Conservation (phyloP, 2,113 vertebrate species). For the Ammodytes dubius region DNA sequence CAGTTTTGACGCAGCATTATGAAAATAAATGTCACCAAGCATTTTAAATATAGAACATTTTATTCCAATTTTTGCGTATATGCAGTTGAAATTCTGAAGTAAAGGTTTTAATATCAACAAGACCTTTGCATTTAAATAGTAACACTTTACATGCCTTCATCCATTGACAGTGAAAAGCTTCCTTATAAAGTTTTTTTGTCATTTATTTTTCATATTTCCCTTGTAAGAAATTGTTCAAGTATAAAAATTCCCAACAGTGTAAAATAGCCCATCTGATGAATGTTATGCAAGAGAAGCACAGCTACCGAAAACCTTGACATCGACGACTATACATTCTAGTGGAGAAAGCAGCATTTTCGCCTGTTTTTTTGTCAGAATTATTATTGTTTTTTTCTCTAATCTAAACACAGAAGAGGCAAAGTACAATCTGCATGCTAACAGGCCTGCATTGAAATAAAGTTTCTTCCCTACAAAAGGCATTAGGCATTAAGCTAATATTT, state of each 20-base stretch:
- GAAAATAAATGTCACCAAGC: conserved; percentile 50
- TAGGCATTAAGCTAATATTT: conserved; percentile 87
- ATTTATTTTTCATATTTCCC: conserved; percentile 93
- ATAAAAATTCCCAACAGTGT: conserved; percentile 99
- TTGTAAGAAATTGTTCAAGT: conserved; percentile 99
- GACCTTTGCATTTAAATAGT: conserved; percentile 92
- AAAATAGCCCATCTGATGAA: conserved; percentile 96
- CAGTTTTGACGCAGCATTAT: background rate
- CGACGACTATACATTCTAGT: conserved; percentile 87
- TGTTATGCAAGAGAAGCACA: conserved; percentile 95
- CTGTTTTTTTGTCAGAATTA: conserved; percentile 69
- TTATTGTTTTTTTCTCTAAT: conserved; percentile 68
- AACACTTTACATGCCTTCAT: conserved; percentile 94
- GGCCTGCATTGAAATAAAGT: conserved; percentile 85
- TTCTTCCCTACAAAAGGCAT: conserved; percentile 83
- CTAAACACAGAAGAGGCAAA: conserved; percentile 86
- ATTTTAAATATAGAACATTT: conserved; percentile 86
- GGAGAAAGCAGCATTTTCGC: conserved; percentile 94
- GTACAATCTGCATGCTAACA: conserved; percentile 79
- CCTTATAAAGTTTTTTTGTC: conserved; percentile 88
- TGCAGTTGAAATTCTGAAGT: conserved; percentile 94
- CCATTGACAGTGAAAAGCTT: conserved; percentile 96
- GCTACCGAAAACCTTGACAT: conserved; percentile 91
- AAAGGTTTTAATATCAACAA: conserved; percentile 92
- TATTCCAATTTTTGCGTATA: conserved; percentile 95